A percentile compares a stretch with the other conserved stretches of the same genome.
Conservation (phyloP, 30 jellyfish, hydroid and myxozoan genomes). For the Cassiopea xamachana region DNA sequence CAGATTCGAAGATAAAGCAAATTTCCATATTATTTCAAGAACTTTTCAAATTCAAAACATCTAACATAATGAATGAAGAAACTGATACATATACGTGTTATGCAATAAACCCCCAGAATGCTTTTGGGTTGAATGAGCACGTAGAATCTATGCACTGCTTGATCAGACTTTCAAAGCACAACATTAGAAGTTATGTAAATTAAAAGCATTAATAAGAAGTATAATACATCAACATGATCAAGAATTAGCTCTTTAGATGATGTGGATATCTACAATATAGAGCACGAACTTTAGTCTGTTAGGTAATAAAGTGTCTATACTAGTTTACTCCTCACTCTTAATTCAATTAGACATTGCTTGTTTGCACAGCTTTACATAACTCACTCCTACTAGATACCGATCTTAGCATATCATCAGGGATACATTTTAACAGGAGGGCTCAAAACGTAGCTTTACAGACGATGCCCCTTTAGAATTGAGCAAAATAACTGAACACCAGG, state of each 20-base stretch:
- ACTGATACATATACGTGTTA: background rate
- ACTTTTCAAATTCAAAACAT: too few species aligned
- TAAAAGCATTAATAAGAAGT: too few species aligned
- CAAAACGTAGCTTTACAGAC: too few species aligned
- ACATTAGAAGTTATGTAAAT: too few species aligned
- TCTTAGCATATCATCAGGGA: too few species aligned
- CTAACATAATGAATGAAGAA: too few species aligned
- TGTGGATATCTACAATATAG: background rate
- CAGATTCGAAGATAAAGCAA: too few species aligned
- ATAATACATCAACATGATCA: too few species aligned
- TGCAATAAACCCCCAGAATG: background rate
- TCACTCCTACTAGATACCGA: background rate
- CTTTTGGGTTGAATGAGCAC: background rate
- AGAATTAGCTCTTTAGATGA: background rate
- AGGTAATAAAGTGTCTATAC: background rate
- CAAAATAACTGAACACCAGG: too few species aligned
- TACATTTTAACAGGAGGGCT: too few species aligned
- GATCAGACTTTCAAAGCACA: background rate
- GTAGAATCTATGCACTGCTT: background rate
- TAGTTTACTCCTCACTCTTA: background rate
- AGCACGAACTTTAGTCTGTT: background rate
- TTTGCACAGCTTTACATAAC: background rate
- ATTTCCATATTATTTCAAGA: too few species aligned
- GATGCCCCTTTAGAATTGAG: too few species aligned
- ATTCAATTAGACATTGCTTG: background rate